These are phyloP conservation scores for Sphenopsis melanotis DNA, from an alignment of 2,797 vertebrate genomes.

Conservation along the genomic window DNA sequence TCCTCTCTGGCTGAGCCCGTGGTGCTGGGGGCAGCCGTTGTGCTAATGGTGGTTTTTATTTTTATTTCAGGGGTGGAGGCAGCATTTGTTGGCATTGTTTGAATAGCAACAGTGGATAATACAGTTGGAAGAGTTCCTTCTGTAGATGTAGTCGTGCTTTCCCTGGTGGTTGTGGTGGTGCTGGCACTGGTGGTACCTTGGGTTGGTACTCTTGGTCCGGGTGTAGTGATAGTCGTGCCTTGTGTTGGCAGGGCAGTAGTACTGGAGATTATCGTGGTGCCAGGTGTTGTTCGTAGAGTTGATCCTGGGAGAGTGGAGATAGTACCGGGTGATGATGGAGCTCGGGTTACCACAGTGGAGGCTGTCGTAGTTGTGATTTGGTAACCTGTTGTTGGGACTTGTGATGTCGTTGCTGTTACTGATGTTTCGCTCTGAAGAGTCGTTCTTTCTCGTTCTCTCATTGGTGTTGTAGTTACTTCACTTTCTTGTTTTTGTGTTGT, in stretches of 20 bases:
- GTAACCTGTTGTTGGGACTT: background rate
- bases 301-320: accelerated
- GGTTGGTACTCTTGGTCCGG: accelerated
- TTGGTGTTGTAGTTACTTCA: accelerated
- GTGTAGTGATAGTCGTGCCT: accelerated
- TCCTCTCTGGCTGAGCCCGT: accelerated
- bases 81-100: background rate
- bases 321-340: accelerated
- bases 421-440: accelerated
- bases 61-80: accelerated
- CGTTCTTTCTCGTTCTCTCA: accelerated
- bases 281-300: accelerated
- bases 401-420: accelerated
- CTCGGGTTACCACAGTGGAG: accelerated
- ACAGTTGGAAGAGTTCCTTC: background rate
- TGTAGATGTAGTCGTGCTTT: background rate
- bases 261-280: accelerated
- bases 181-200: accelerated
- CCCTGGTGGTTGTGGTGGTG: accelerated
- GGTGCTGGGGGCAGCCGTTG: accelerated
- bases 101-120: background rate
- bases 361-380: accelerated
- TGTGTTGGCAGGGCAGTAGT: accelerated
- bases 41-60: accelerated
- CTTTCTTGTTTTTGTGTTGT: background rate